These are phyloP conservation scores for Eulemur macaco DNA, from an alignment of 2,113 vertebrate species.

Conservation along the genomic window DNA sequence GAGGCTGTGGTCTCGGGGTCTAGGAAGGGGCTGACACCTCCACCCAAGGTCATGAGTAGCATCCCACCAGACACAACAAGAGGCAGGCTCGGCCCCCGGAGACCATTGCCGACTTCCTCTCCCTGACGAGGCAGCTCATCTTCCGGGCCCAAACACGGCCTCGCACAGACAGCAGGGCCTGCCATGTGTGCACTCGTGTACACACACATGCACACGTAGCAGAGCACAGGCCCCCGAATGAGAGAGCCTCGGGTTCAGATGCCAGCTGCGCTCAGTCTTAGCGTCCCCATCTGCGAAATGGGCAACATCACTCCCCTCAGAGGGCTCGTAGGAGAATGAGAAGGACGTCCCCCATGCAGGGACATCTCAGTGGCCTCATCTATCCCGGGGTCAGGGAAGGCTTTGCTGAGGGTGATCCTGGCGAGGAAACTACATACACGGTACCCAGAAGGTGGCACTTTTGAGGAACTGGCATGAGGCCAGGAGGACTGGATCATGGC, in stretches of 20 bases:
- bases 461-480: neutral
- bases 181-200: fast-evolving
- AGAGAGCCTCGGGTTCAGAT: neutral
- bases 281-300: constrained; percentile 13
- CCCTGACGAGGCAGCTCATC: neutral
- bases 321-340: neutral
- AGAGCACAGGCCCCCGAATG: neutral
- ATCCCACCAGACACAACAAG: neutral
- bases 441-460: neutral
- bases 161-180: neutral
- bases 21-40: neutral
- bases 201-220: fast-evolving
- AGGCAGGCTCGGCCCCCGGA: neutral
- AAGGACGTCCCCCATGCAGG: neutral
- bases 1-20: neutral
- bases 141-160: neutral
- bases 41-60: neutral
- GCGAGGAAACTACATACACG: fast-evolving
- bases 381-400: neutral
- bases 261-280: neutral
- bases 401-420: neutral
- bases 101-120: neutral
- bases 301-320: neutral
- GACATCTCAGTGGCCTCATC: neutral
- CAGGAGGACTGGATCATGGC: neutral